A percentile compares a stretch with the other conserved stretches of the same genome.
Conservation (phyloP, 2,888 invertebrate species). For the Rhaphigaster nebulosa region DNA sequence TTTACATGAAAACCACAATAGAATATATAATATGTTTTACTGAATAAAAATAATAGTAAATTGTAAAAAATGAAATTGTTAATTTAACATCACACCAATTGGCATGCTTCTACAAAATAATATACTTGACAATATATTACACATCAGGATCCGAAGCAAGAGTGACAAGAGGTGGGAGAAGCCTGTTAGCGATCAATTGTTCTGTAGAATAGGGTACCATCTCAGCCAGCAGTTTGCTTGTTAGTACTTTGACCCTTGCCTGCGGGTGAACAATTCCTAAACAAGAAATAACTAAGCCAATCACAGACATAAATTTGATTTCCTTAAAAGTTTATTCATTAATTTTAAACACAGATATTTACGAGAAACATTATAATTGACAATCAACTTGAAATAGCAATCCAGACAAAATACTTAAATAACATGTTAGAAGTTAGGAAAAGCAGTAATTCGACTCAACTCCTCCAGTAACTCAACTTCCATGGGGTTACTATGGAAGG, state of each 20-base stretch:
- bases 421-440: too few relatives aligned
- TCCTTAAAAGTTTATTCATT: not conserved
- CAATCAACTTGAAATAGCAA: too few relatives aligned
- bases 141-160: conserved; percentile 78
- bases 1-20: too few relatives aligned
- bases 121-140: conserved; percentile 68
- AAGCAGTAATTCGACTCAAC: too few relatives aligned
- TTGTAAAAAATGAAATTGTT: too few relatives aligned
- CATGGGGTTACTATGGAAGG: too few relatives aligned
- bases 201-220: conserved; percentile 73
- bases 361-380: too few relatives aligned
- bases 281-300: not conserved
- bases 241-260: conserved; percentile 74
- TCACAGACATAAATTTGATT: not conserved
- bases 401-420: too few relatives aligned
- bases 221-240: conserved; percentile 74
- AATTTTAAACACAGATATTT: too few relatives aligned
- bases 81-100: not conserved
- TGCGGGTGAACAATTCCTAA: conserved; percentile 77
- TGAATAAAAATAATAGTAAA: too few relatives aligned
- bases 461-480: too few relatives aligned
- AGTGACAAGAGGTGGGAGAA: conserved; percentile 80
- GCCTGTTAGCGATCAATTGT: conserved; percentile 72
- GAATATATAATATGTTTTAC: too few relatives aligned
- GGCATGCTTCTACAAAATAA: conserved; percentile 66